These are phyloP conservation scores for Lethrus apterus DNA, from an alignment of 1,140 invertebrate species.

Conservation along the genomic window DNA sequence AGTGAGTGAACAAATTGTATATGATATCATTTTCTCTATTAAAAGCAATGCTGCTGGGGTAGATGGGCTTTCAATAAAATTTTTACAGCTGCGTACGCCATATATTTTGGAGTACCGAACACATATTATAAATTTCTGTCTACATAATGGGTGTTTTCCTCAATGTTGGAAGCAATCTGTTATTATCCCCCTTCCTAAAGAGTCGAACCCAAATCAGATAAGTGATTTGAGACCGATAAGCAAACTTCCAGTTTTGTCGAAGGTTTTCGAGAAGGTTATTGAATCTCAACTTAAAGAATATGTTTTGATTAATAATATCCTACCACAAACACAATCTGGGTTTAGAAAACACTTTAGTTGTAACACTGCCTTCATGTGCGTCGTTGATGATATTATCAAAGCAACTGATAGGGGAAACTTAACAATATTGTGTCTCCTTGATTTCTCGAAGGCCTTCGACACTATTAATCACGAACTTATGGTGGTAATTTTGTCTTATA, in stretches of 20 bases:
- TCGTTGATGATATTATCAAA: slow-evolving; percentile 3
- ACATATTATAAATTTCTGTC: slow-evolving; percentile 1
- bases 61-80: background rate
- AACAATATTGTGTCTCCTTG: background rate
- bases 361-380: slow-evolving; percentile 1
- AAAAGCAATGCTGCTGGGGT: background rate
- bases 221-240: slow-evolving; percentile 5
- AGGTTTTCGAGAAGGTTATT: slow-evolving; percentile 5
- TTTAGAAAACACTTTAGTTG: slow-evolving; percentile 3
- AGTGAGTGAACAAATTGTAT: background rate
- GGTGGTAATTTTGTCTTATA: slow-evolving; percentile 3
- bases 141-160: background rate
- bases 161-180: slow-evolving; percentile 1
- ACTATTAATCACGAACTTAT: slow-evolving; percentile 9
- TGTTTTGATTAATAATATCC: background rate
- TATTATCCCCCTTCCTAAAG: slow-evolving; percentile 6
- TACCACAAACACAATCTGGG: background rate
- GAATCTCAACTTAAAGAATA: slow-evolving; percentile 1
- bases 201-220: background rate
- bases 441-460: slow-evolving; percentile 4
- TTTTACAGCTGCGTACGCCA: slow-evolving; percentile 1
- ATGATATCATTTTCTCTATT: background rate
- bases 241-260: slow-evolving; percentile 3
- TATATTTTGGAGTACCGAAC: background rate
- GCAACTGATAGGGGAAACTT: background rate